phyloP scores from a whole-genome alignment of 2,888 invertebrate genomes.

The Prostheceraeus crozeri region DNA sequence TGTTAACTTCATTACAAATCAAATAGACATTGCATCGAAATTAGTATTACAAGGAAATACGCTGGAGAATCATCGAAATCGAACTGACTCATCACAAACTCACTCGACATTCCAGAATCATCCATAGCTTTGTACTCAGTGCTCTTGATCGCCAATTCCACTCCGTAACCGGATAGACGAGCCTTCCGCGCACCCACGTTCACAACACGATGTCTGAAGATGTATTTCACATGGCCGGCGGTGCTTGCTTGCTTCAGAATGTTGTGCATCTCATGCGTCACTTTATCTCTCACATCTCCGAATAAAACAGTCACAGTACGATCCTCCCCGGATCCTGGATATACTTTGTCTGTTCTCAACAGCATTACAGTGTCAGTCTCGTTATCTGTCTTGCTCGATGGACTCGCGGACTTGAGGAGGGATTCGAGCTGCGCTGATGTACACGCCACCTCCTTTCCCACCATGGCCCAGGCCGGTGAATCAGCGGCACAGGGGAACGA shows the following conservation, averaged over 20 bases:
- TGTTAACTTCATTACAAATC: too few species aligned
- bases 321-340: background rate
- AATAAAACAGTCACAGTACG: conserved; percentile 31
- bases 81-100: background rate
- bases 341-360: conserved; percentile 35
- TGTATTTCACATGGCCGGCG: conserved; percentile 70
- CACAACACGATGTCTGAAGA: conserved; percentile 73
- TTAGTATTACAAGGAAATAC: too few species aligned
- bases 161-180: conserved; percentile 88
- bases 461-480: background rate
- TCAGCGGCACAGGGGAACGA: background rate
- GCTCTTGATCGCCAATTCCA: conserved; percentile 93
- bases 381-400: too few species aligned
- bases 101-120: conserved; percentile 63
- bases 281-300: conserved; percentile 29
- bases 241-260: conserved; percentile 66
- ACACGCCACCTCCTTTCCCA: conserved; percentile 2
- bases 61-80: conserved; percentile 1
- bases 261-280: conserved; percentile 60
- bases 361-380: background rate
- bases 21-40: too few species aligned
- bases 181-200: conserved; percentile 60
- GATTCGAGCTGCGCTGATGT: background rate
- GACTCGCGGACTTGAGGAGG: too few species aligned
- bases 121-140: conserved; percentile 99